phyloP scores from a whole-genome alignment of 2,888 invertebrate genomes.

The Lacanobia oleracea region DNA sequence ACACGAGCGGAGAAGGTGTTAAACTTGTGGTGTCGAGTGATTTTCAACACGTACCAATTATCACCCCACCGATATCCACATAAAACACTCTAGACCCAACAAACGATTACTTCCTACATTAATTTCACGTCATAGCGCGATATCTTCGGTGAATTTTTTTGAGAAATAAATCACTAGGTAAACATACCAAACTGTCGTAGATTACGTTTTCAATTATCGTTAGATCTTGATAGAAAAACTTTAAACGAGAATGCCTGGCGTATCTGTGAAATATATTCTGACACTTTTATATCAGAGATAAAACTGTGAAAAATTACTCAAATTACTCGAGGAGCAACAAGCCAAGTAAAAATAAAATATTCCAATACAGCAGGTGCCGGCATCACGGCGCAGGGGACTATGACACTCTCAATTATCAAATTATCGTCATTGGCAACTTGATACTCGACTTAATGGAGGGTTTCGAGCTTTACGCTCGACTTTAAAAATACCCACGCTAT shows the following conservation, averaged over 20 bases:
- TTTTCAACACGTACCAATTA: conserved; percentile 88
- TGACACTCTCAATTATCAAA: conserved; percentile 86
- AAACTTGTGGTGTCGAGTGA: conserved; percentile 78
- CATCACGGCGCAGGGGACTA: conserved; percentile 65
- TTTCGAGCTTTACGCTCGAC: conserved; percentile 77
- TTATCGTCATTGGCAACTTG: conserved; percentile 83
- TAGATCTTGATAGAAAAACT: conserved; percentile 51
- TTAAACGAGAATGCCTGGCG: conserved; percentile 40
- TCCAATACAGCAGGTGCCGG: conserved; percentile 73
- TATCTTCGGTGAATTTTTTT: conserved; percentile 22
- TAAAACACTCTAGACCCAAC: conserved; percentile 72
- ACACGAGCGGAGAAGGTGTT: conserved; percentile 81
- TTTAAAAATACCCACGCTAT: conserved; percentile 83
- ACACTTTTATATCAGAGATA: conserved; percentile 56
- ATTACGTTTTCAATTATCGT: conserved; percentile 53
- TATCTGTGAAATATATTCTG: conserved; percentile 41
- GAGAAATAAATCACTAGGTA: conserved; percentile 45
- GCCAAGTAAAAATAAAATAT: conserved; percentile 47
- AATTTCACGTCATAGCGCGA: conserved; percentile 47
- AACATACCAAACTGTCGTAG: conserved; percentile 38
- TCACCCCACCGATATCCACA: conserved; percentile 82
- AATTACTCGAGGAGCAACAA: conserved; percentile 50
- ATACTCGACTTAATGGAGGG: conserved; percentile 82
- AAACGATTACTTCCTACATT: conserved; percentile 80
- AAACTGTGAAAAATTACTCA: conserved; percentile 54